Evolutionary conservation across 2,888 invertebrate genomes (phyloP), one percentile per base, ranked within the genome.

Genomic region (Parnassius mnemosyne): DNA sequence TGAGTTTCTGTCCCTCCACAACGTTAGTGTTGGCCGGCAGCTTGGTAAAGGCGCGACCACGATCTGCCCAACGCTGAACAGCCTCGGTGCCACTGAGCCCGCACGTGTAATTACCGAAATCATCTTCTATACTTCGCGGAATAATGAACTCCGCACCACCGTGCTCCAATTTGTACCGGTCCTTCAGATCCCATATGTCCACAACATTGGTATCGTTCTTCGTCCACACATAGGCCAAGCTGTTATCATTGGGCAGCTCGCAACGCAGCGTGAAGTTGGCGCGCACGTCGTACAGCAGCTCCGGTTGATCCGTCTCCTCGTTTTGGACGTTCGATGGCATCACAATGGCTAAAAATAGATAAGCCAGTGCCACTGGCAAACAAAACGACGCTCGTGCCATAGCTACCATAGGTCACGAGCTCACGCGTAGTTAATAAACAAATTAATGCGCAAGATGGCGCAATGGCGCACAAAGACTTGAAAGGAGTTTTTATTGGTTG

Each of bases 1-100:
- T 93, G 73, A 98, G 88, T 78, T 94, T 95, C 85, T 97, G 97
- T 49, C 96, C 97, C 91, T 98, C 97, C 60, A 97, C 95, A 66
- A 96, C 94, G 81, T 84, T 85, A 71, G 93, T 91, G 85, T 95
- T 94, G 79, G 92, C 87, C 65, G 93, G 92, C 78, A 95, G 84
- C 78, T 92, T 90, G 65, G 93, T 93, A 76, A 89, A 84, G 61
- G 94, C 93, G 66, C 89, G 90, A 66, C 92, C 95, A 81, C 77
- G 75, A 70, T 85, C 78, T 52, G 71, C 70, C 81, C 80, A 87
- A 57, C 52, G 68, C 65, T 63, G 72, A 63, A 16, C 68, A 43
- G 12, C 66, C 20, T 53, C 60, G 44, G 41, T 53, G 51, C 66
- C 72, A 63, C 68, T 71, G 53, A 71, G 69, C 59, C 67, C 65